Conservation (phyloP, 2,797 vertebrate species). For the Tenualosa thibaudeaui region DNA sequence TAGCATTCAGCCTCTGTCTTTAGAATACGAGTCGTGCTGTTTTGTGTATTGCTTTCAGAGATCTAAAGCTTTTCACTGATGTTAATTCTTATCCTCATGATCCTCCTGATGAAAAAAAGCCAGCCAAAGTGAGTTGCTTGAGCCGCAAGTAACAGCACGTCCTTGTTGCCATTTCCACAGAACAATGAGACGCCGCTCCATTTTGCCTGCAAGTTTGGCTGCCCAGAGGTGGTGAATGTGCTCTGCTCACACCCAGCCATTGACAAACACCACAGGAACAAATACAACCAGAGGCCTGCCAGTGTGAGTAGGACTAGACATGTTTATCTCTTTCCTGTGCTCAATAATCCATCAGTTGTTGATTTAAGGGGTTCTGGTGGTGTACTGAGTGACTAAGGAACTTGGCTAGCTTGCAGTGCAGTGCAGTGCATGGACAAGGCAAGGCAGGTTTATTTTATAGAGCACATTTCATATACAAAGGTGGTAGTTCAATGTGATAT, state of each 20-base stretch:
- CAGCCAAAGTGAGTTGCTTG: neutral
- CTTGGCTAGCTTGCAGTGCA: too few relatives aligned
- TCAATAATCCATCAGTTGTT: too few relatives aligned
- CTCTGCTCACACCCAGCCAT: constrained; percentile 83
- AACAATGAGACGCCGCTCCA: constrained; percentile 84
- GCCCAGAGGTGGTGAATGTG: constrained; percentile 77
- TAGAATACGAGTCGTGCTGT: too few relatives aligned
- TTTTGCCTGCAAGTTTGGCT: constrained; percentile 88
- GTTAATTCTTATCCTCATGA: neutral
- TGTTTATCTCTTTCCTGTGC: neutral
- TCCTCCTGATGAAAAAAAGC: neutral
- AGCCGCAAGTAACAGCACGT: neutral
- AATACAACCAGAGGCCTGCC: constrained; percentile 75
- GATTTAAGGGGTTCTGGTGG: too few relatives aligned
- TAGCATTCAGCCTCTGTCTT: too few relatives aligned
- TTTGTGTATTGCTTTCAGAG: neutral
- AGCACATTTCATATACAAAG: too few relatives aligned
- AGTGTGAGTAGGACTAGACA: constrained; percentile 69
- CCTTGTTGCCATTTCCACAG: constrained; percentile 55
- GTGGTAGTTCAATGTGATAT: too few relatives aligned
- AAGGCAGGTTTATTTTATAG: too few relatives aligned
- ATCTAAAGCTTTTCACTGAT: neutral
- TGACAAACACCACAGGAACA: constrained; percentile 78
- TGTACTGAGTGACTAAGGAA: too few relatives aligned
- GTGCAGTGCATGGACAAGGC: too few relatives aligned